Evolutionary conservation across 2,888 invertebrate genomes (phyloP), one percentile per base, ranked within the genome.

Genomic region (Gymnoscelis rufifasciata): DNA sequence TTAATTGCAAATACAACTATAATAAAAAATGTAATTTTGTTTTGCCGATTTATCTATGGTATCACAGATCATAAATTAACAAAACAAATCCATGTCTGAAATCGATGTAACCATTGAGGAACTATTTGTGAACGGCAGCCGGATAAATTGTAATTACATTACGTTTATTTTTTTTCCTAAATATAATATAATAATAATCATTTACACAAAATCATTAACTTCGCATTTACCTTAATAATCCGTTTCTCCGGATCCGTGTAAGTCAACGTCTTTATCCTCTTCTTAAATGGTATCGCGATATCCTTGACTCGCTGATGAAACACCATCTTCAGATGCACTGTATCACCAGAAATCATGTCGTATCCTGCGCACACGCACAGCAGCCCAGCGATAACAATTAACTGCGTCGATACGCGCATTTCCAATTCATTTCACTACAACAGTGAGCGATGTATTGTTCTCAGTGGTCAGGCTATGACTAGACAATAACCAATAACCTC

Each of bases 281-380:
- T 88, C 68, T 78, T 84, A 56, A 88, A 88, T 0, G 87, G 87
- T 69, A 88, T 82, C 13, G 87, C 87, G 24, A 84, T 83, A 41
- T 86, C 83, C 59, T 88, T 88, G 15, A 87, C 71, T 57, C 88
- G 78, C 54, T 87, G 80, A 48, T 88, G 87, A 59, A 83, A 87
- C 46, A 88, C 81, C 87, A 88, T 84, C 66, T 88, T 88, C 52
- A 80, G 74, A 54, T 84, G 87, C 54, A 88, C 83, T 1, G 78
- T 84, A 53, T 88, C 87, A 35, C 87, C 87, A 12, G 79, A 62
- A 47, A 87, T 81, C 88, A 88, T 88, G 55, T 88, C 87, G 68
- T 60, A 73, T 47, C 68, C 60, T 51, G 62, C 64, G 67, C 71
- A 74, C 66, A 70, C 65, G 57, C 68, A 70, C 62, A 68, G 59